Evolutionary conservation across 2,888 invertebrate species (phyloP).

Genomic region (Julus scanicus): DNA sequence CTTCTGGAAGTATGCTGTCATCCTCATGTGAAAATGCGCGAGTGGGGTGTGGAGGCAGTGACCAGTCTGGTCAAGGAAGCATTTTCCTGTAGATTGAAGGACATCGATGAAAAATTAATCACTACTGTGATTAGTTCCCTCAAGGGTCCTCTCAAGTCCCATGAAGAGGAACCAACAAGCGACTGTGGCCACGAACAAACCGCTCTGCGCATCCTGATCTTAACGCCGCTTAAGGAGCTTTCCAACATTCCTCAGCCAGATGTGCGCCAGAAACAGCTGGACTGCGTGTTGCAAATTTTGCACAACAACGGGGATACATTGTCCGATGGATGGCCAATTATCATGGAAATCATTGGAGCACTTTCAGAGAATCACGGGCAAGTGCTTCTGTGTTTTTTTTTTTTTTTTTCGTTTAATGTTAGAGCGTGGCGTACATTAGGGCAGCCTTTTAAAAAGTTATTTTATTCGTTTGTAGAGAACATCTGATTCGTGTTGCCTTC

Average conservation of each 20-base stretch:
- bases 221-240: constrained; percentile 91
- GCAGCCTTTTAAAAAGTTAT: neutral
- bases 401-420: neutral
- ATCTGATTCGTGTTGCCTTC: constrained; percentile 91
- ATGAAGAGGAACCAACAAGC: neutral
- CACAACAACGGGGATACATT: constrained; percentile 93
- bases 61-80: constrained; percentile 94
- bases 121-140: neutral
- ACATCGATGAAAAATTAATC: neutral
- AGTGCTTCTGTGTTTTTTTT: neutral
- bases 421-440: no score
- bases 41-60: constrained; percentile 97
- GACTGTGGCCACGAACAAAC: neutral
- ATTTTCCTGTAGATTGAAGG: constrained; percentile 74
- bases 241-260: constrained; percentile 91
- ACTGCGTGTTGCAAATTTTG: constrained; percentile 91
- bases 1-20: constrained; percentile 96
- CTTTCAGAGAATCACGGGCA: constrained; percentile 92
- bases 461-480: constrained; percentile 74
- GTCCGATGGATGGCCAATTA: constrained; percentile 93
- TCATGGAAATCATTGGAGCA: constrained; percentile 94
- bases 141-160: neutral
- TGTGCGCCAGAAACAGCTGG: constrained; percentile 92
- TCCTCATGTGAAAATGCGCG: constrained; percentile 92
- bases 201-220: constrained; percentile 71